Evolutionary conservation across 2,113 vertebrate species (phyloP), one percentile per base, ranked within the genome.

Genomic region (Proteles cristata): DNA sequence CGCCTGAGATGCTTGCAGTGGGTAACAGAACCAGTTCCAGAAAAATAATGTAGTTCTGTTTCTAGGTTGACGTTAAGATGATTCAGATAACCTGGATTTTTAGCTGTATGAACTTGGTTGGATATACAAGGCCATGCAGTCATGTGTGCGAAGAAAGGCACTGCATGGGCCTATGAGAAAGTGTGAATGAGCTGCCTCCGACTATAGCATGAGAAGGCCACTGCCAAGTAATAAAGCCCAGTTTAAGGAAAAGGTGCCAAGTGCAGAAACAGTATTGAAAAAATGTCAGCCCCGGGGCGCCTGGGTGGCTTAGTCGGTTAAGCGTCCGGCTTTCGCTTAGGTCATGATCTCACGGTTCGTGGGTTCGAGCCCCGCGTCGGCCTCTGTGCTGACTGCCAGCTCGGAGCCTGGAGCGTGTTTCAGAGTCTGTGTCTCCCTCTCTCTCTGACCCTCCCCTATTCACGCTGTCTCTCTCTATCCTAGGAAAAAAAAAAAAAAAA

Each of bases 1-100:
- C 91, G 31, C 35, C 26, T 35, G 23, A n/a, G 48, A 28, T 81
- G 7, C 50, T 81, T 65, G 33, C 0, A 82, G 69, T 73, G 58
- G 84, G 17, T 68, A 86, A 80, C 4, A 53, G 53, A 84, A 86
- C 19, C 19, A 8, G 63, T 74, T 69, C 19, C 81, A 86, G 93
- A 83, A 93, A 97, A 88, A 45, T 6, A 73, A 45, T 48, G 65
- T 25, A 33, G 39, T 91, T 94, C 55, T 85, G 11, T 45, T 95
- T 88, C 45, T 88, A 84, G 17, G 28, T 87, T 43, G 61, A 19
- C 7, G 10, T 50, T 81, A 61, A 80, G 80, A 53, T 39, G 26
- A 74, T 90, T 43, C 12, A 28, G 45, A 77, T 68, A 43, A 85
- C 28, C 16, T 85, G 35, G 9, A n/a, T 58, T 61, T 86, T 76